Evolutionary conservation across 2,888 invertebrate genomes (phyloP), one percentile per base, ranked within the genome.

Genomic region (Baronia brevicornis): DNA sequence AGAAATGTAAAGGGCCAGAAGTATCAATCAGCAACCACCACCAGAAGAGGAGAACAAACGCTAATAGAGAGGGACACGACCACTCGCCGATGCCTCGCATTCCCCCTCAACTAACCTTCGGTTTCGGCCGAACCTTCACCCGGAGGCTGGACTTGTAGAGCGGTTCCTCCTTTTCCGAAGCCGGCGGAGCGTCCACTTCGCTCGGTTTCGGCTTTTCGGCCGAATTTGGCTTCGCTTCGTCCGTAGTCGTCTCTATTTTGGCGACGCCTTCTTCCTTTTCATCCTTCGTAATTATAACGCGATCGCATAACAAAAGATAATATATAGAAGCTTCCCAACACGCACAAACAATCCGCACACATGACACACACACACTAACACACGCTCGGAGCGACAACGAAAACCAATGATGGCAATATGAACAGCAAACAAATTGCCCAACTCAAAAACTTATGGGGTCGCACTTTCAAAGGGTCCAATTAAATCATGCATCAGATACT

Each of bases 141-240:
- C 74, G 75, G 13, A 84, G 80, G 45, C 77, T 84, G 45, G 84
- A 84, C 58, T 82, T 80, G 80, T 64, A 80, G 33, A 84, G 66
- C 22, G 84, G 84, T 51, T 80, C 84, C 49, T 84, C 84, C 46
- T 74, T 82, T 36, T 84, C 84, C 7, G 71, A 62, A 18, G 61
- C 50, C 18, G 75, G 69, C 10, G 71, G 60, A 18, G 61, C 48
- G 38, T 62, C 71, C 17, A 60, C 52, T 46, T 67, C 71, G 28
- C 32, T 38, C 41, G 60, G 42, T 44, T 63, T 64, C 39, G 58
- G 39, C 58, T 66, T 71, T 46, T 68, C 71, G 40, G 59, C 66
- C 38, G 62, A 60, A 51, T 60, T 68, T 25, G 80, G 82, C 69
- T 73, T 82, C 60, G 80, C 60, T 63, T 82, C 82, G 39, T 79